These are phyloP conservation scores for Canis aureus DNA, from an alignment of 2,113 vertebrate species.

Conservation along the genomic window DNA sequence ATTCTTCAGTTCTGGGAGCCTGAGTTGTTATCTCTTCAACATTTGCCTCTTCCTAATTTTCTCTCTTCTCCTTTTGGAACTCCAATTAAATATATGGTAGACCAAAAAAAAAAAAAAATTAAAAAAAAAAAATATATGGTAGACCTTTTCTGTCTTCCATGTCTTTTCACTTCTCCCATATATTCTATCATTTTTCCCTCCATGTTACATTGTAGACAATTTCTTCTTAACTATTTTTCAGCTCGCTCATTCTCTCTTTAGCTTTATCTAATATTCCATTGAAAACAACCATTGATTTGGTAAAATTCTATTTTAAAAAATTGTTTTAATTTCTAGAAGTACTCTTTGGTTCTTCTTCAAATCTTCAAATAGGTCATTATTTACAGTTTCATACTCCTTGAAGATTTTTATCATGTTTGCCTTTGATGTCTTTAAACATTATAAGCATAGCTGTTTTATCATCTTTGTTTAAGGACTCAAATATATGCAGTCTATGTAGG, in stretches of 20 bases:
- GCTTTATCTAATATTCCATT: not conserved
- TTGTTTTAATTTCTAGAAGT: not conserved
- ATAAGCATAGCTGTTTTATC: not conserved
- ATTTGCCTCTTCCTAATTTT: not conserved
- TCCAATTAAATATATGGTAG: not conserved
- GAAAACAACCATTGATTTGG: not conserved
- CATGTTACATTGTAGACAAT: not conserved
- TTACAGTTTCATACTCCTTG: not conserved
- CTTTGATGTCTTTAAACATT: not conserved
- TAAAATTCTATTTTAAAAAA: not conserved
- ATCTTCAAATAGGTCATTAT: not conserved
- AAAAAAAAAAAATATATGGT: not conserved
- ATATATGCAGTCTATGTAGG: not conserved
- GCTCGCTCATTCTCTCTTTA: not conserved
- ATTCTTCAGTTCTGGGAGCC: not conserved
- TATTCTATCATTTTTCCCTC: not conserved
- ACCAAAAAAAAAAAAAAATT: too few relatives aligned
- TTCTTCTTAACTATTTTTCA: not conserved
- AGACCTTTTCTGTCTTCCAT: not conserved
- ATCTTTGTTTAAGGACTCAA: not conserved
- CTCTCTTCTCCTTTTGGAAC: not conserved
- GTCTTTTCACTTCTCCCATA: not conserved
- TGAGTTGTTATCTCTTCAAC: not conserved
- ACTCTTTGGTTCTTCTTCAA: conserved; percentile 1
- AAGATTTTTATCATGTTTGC: not conserved